Evolutionary conservation across 2,113 vertebrate species (phyloP), one percentile per base, ranked within the genome.

Genomic region (Corythaeola cristata): DNA sequence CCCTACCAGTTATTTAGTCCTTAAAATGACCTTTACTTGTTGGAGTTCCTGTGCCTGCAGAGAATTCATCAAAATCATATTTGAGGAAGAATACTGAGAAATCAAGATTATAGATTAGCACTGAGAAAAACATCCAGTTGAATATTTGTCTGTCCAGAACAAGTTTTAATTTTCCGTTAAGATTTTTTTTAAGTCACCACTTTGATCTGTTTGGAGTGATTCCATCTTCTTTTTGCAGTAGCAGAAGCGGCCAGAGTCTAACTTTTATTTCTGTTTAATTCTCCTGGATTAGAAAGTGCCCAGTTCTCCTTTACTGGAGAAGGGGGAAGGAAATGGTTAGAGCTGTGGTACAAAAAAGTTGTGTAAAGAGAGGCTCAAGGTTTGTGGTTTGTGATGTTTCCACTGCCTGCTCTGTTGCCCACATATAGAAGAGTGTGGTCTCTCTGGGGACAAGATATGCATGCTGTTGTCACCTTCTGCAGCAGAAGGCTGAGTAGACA

Each of bases 391-490:
- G 28, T 8, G 8, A 19, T 37, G 33, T 56, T 81, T 78, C 44
- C 26, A 15, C 41, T 87, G n/a, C 44, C 58, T 0, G 0, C 33
- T 89, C 52, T 8, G 1, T 41, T 50, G 33, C 19, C 32, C 3
- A 1, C 0, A 0, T 47, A 33, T 16, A 41, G 30, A 79, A 41
- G 30, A 79, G 14, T 2, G 1, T 8, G 0, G 3, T 85, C 20
- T 88, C 24, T 41, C 32, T 59, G 45, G n/a, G 45, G 59, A 26
- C 24, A 41, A 53, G 23, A 8, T 53, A 50, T 0, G 3, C 0
- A 0, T 26, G 8, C 10, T 33, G 9, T 33, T 90, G 47, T 45
- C 47, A 47, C 28, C 23, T 76, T 23, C 41, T 81, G 23, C 55
- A 80, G 33, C 22, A 80, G 50, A 73, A 71, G 30, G 32, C 4